Evolutionary conservation across 1,140 invertebrate genomes (phyloP).

Genomic region (Notospermus geniculatus): DNA sequence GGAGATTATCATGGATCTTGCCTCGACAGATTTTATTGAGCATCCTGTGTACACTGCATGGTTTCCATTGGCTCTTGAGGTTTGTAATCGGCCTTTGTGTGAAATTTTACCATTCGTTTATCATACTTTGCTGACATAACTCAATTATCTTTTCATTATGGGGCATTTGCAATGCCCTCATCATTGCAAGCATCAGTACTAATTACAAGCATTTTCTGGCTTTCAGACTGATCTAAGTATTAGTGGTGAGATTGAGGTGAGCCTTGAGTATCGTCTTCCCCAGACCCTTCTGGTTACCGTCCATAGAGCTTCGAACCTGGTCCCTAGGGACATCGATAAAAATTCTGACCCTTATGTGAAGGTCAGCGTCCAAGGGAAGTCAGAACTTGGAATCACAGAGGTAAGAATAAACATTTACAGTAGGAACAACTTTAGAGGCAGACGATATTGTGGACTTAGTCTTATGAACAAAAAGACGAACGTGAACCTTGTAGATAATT

Average conservation of each 20-base stretch:
- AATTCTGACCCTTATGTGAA: conserved; percentile 46
- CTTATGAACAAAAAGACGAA: too few relatives aligned
- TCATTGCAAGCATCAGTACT: too few relatives aligned
- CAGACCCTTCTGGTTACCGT: conserved; percentile 45
- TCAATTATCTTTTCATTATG: too few relatives aligned
- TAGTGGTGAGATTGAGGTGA: conserved; percentile 38
- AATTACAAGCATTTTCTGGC: conserved; percentile 10
- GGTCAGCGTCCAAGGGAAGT: conserved; percentile 40
- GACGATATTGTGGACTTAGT: too few relatives aligned
- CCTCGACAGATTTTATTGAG: conserved; percentile 30
- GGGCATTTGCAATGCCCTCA: too few relatives aligned
- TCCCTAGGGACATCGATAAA: conserved; percentile 35
- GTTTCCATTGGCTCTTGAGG: conserved; percentile 41
- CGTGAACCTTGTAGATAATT: too few relatives aligned
- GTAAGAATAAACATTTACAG: conserved; percentile 20
- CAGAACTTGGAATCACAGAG: conserved; percentile 31
- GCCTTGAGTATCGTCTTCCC: conserved; percentile 32
- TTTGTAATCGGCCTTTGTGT: conserved; percentile 14
- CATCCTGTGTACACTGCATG: conserved; percentile 38
- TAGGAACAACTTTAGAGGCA: too few relatives aligned
- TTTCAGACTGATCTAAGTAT: conserved; percentile 42
- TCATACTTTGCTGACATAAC: too few relatives aligned
- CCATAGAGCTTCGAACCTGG: conserved; percentile 40
- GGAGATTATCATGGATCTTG: conserved; percentile 37
- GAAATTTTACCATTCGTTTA: too few relatives aligned